Conservation (phyloP, 2,888 invertebrate genomes). For the Cryptus viduatorius region DNA sequence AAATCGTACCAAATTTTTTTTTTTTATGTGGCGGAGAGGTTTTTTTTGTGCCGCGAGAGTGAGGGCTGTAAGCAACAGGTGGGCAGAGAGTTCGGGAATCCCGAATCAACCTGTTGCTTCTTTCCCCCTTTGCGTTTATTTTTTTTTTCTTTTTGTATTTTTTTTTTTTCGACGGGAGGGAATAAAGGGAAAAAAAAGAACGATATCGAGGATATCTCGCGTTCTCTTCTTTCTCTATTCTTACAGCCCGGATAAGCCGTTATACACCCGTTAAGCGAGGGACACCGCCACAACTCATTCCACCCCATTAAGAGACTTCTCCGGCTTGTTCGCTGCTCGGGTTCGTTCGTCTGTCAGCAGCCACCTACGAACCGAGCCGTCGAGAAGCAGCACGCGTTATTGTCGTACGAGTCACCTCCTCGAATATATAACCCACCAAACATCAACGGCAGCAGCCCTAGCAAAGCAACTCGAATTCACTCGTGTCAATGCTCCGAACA, state of each 20-base stretch:
- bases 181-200: background rate
- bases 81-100: conserved; percentile 68
- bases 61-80: conserved; percentile 74
- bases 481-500: conserved; percentile 50
- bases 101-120: conserved; percentile 77
- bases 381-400: conserved; percentile 38
- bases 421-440: conserved; percentile 10
- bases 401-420: conserved; percentile 36
- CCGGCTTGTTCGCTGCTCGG: conserved; percentile 14
- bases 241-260: conserved; percentile 12
- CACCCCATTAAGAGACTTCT: conserved; percentile 41
- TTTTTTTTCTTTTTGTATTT: background rate
- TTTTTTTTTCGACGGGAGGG: background rate
- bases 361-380: conserved; percentile 12
- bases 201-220: background rate
- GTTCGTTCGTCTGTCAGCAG: conserved; percentile 16
- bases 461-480: background rate
- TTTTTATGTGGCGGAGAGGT: background rate
- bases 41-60: background rate
- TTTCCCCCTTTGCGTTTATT: background rate
- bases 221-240: conserved; percentile 20
- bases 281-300: conserved; percentile 38
- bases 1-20: background rate
- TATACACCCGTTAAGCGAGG: conserved; percentile 16
- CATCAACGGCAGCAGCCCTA: background rate